These are phyloP conservation scores for Henicopernis longicauda DNA, from an alignment of 2,113 vertebrate genomes.

Conservation along the genomic window DNA sequence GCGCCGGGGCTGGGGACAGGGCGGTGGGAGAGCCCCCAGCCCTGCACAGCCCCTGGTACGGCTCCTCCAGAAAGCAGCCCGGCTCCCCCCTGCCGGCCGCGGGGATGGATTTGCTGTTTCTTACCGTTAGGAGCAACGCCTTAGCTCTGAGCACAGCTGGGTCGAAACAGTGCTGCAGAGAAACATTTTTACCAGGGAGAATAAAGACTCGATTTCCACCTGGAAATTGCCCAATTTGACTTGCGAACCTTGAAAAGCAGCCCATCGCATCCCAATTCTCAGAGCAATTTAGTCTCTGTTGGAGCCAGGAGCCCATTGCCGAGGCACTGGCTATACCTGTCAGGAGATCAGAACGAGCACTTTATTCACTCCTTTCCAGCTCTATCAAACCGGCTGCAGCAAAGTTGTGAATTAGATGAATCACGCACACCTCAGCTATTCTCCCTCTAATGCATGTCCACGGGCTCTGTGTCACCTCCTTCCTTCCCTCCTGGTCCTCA, in stretches of 20 bases:
- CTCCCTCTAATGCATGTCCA: not conserved
- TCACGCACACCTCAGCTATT: not conserved
- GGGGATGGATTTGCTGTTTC: slow-evolving; percentile 18
- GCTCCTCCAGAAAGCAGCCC: not conserved
- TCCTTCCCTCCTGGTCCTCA: not conserved
- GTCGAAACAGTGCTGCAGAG: slow-evolving; percentile 25
- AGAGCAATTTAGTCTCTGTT: slow-evolving; percentile 58
- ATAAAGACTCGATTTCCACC: slow-evolving; percentile 63
- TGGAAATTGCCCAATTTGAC: slow-evolving; percentile 66
- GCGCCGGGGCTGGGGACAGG: not conserved
- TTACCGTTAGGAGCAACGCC: not conserved
- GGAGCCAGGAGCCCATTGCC: not conserved
- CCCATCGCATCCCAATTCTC: slow-evolving; percentile 35
- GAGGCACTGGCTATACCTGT: not conserved
- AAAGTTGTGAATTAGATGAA: slow-evolving; percentile 13
- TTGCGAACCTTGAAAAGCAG: slow-evolving; percentile 45
- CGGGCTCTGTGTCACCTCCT: not conserved
- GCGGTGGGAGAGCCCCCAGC: not conserved
- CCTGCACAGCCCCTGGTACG: not conserved
- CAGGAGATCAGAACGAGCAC: not conserved
- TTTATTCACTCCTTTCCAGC: not conserved
- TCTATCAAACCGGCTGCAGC: not conserved
- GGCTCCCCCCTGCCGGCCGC: not conserved
- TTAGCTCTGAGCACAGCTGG: slow-evolving; percentile 39
- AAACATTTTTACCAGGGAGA: slow-evolving; percentile 62